These are phyloP conservation scores for Eupithecia tripunctaria DNA, from an alignment of 2,888 invertebrate genomes.

Conservation along the genomic window DNA sequence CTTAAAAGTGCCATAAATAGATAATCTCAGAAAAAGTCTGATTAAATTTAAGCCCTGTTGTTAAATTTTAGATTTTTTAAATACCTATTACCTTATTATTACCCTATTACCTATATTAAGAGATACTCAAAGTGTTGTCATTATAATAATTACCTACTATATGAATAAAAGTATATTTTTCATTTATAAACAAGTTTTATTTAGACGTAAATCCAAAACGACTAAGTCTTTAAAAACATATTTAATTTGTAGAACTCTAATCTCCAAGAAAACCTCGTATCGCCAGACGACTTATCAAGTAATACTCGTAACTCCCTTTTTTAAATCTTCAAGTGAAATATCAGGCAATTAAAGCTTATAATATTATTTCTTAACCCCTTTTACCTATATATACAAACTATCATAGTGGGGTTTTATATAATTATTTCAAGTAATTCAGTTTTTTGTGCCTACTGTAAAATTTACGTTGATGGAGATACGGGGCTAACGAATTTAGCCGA, in stretches of 20 bases:
- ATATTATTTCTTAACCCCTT: conserved; percentile 6
- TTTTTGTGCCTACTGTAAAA: conserved; percentile 12
- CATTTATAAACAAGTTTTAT: too few relatives aligned
- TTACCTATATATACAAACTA: conserved; percentile 3
- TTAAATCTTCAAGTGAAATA: conserved; percentile 3
- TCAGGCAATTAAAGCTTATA: conserved; percentile 15
- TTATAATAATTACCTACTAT: too few relatives aligned
- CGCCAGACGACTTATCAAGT: not conserved
- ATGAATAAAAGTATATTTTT: too few relatives aligned
- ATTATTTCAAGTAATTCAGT: conserved; percentile 11
- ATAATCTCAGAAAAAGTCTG: too few relatives aligned
- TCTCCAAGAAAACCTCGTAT: conserved; percentile 7
- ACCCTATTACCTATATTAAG: too few relatives aligned
- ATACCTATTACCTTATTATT: too few relatives aligned
- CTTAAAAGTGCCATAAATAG: too few relatives aligned
- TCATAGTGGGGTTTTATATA: not conserved
- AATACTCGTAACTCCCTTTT: conserved; percentile 7
- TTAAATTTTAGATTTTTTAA: too few relatives aligned
- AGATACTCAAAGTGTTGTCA: not conserved
- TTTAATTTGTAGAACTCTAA: conserved; percentile 8
- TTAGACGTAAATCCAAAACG: too few relatives aligned
- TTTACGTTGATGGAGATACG: conserved; percentile 12
- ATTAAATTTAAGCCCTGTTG: too few relatives aligned
- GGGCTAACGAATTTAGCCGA: conserved; percentile 7
- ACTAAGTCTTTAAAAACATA: not conserved